phyloP scores from a whole-genome alignment of 2,797 vertebrate species.

The Takifugu rubripes region DNA sequence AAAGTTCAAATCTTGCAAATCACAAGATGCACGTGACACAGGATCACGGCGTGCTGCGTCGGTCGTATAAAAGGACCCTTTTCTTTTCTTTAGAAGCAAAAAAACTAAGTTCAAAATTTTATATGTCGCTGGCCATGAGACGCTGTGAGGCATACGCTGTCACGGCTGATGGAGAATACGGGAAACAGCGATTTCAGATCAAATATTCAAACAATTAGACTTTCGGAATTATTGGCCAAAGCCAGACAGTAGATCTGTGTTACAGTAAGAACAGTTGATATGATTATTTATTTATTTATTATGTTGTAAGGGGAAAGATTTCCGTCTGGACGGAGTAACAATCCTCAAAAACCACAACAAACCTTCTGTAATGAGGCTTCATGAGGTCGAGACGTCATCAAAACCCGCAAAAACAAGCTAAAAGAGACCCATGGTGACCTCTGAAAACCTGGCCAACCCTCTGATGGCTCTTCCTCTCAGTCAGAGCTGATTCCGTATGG shows the following conservation, averaged over 20 bases:
- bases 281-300: constrained; percentile 3
- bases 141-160: neutral
- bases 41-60: no score
- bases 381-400: constrained; percentile 23
- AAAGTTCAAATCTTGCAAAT: neutral
- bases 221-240: neutral
- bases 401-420: constrained; percentile 29
- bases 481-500: neutral
- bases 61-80: neutral
- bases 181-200: neutral
- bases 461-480: constrained; percentile 10
- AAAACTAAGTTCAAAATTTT: no score
- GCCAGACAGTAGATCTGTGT: neutral
- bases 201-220: constrained; percentile 3
- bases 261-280: constrained; percentile 3
- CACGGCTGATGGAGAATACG: neutral
- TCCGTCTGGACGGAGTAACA: constrained; percentile 3
- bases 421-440: constrained; percentile 4
- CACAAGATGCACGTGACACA: no score
- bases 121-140: no score
- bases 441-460: neutral
- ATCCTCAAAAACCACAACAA: constrained; percentile 33
- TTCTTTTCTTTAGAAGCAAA: no score
- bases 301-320: constrained; percentile 11
- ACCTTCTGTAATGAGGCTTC: constrained; percentile 31